phyloP scores from a whole-genome alignment of 2,888 invertebrate genomes.

The Bugula neritina region DNA sequence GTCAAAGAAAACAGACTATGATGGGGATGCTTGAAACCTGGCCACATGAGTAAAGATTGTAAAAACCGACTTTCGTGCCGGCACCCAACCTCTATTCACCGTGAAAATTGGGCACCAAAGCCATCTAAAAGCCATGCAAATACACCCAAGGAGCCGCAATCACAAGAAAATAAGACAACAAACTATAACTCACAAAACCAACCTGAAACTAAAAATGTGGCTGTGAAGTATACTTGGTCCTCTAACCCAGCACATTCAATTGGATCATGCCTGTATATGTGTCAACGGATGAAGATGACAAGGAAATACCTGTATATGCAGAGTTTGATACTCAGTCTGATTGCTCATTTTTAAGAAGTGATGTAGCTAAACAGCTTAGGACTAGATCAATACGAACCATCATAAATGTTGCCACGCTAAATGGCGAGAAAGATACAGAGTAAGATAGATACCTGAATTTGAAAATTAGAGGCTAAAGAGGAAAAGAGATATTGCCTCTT shows the following conservation, averaged over 20 bases:
- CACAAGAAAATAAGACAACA: not conserved
- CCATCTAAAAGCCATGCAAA: not conserved
- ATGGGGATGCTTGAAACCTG: slow-evolving; percentile 33
- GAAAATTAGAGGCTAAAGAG: not conserved
- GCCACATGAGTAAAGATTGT: slow-evolving; percentile 33
- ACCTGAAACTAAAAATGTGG: not conserved
- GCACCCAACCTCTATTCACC: slow-evolving; percentile 1
- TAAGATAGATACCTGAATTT: not conserved
- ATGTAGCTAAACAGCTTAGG: not conserved
- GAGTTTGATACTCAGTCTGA: slow-evolving; percentile 18
- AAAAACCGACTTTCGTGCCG: slow-evolving; percentile 29
- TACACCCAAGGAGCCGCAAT: not conserved
- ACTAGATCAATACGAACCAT: not conserved
- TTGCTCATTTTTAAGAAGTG: not conserved
- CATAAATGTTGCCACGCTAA: not conserved
- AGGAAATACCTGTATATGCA: not conserved
- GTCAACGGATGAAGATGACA: not conserved
- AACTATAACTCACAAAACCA: not conserved
- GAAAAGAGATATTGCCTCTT: not conserved
- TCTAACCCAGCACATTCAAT: not conserved
- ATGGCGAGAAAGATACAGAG: not conserved
- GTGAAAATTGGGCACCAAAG: not conserved
- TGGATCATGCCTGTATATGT: not conserved
- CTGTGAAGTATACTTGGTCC: not conserved
- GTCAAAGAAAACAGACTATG: slow-evolving; percentile 31